These are phyloP conservation scores for Chouioia cunea DNA, from an alignment of 2,888 invertebrate species.

Conservation along the genomic window DNA sequence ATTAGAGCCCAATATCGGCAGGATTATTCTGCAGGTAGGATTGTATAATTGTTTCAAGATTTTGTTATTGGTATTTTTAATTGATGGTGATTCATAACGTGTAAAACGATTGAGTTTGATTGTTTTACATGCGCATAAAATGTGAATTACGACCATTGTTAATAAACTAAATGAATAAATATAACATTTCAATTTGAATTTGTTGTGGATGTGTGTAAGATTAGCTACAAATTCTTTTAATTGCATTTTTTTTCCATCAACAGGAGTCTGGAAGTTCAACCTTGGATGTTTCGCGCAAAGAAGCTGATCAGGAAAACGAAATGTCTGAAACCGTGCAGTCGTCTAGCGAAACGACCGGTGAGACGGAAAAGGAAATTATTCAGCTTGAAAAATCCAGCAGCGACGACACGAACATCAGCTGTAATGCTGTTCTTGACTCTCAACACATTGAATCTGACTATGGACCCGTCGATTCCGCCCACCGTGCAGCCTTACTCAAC, in stretches of 20 bases:
- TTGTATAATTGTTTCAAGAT: too few relatives aligned
- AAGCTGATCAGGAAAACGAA: conserved; percentile 36
- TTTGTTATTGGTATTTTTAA: too few relatives aligned
- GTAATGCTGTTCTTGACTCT: conserved; percentile 20
- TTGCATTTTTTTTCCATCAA: conserved; percentile 1
- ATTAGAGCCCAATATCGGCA: conserved; percentile 45
- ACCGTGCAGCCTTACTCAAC: background rate
- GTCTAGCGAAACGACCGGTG: conserved; percentile 43
- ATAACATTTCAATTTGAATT: background rate
- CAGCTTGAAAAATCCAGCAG: conserved; percentile 40
- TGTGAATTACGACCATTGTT: background rate
- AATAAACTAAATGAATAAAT: too few relatives aligned
- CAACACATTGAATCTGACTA: conserved; percentile 21
- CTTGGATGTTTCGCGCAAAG: conserved; percentile 11
- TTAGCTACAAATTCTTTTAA: background rate
- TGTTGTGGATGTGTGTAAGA: background rate
- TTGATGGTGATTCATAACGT: too few relatives aligned
- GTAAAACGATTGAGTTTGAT: background rate
- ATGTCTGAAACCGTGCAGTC: conserved; percentile 40
- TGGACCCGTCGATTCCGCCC: background rate
- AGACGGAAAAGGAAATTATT: conserved; percentile 40
- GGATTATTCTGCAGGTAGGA: conserved; percentile 30
- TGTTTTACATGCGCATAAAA: background rate
- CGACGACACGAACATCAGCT: conserved; percentile 41
- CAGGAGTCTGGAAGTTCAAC: conserved; percentile 11